phyloP scores from a whole-genome alignment of 1,140 invertebrate species.

The Pseudomyrmex pallidus region DNA sequence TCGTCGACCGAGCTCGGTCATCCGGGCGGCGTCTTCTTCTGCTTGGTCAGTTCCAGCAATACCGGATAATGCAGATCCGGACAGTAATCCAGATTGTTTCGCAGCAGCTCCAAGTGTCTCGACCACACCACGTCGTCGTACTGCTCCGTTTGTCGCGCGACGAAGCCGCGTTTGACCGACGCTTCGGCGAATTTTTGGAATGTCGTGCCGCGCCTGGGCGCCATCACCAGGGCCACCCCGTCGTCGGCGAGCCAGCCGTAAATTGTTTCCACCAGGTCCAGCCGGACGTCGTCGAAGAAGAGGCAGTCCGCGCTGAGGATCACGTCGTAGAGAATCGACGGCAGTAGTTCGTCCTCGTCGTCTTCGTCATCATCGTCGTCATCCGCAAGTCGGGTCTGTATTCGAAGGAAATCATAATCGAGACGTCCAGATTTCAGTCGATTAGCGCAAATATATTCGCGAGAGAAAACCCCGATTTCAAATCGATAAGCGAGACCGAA shows the following conservation, averaged over 20 bases:
- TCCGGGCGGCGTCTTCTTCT: slow-evolving; percentile 78
- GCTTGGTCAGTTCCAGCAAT: slow-evolving; percentile 87
- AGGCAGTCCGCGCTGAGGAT: slow-evolving; percentile 93
- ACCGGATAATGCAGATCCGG: slow-evolving; percentile 89
- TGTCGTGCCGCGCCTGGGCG: slow-evolving; percentile 90
- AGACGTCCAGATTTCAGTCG: slow-evolving; percentile 25
- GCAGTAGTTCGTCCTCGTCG: slow-evolving; percentile 70
- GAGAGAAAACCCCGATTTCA: not conserved
- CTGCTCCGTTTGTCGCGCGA: slow-evolving; percentile 85
- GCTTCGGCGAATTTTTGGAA: slow-evolving; percentile 89
- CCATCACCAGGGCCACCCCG: slow-evolving; percentile 91
- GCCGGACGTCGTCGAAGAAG: slow-evolving; percentile 92
- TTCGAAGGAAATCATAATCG: slow-evolving; percentile 59
- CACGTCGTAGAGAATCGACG: slow-evolving; percentile 87
- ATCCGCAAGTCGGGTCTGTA: slow-evolving; percentile 75
- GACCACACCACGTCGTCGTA: slow-evolving; percentile 89
- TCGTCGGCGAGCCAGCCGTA: slow-evolving; percentile 88
- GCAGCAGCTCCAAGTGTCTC: slow-evolving; percentile 87
- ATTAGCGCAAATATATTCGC: not conserved
- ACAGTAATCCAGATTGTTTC: slow-evolving; percentile 87
- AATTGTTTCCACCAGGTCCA: slow-evolving; percentile 90
- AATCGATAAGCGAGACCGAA: not conserved
- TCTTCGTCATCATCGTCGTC: slow-evolving; percentile 69
- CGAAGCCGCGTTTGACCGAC: slow-evolving; percentile 87
- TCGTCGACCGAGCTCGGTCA: slow-evolving; percentile 70